A percentile compares a stretch with the other conserved stretches of the same genome.
phyloP scores from a whole-genome alignment of 2,797 vertebrate species.

The Poeciliopsis presidionis region DNA sequence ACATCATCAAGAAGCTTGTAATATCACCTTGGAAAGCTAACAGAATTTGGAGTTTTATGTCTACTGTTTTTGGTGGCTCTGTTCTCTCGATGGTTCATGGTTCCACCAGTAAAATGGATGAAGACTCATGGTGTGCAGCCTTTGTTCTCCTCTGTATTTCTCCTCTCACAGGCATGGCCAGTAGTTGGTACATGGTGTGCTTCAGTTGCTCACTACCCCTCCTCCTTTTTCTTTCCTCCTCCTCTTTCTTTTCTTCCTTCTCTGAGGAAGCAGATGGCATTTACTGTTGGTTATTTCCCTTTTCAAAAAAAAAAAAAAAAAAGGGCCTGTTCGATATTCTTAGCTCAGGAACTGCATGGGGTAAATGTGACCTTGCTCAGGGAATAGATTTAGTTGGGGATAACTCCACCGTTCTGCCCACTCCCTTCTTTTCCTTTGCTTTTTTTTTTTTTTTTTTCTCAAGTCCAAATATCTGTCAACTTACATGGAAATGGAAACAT shows the following conservation, averaged over 20 bases:
- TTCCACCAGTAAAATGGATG: conserved; percentile 48
- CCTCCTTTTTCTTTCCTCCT: conserved; percentile 48
- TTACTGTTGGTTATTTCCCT: conserved; percentile 72
- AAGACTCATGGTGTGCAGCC: conserved; percentile 15
- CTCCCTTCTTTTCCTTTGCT: not conserved
- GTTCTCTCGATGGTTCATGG: conserved; percentile 33
- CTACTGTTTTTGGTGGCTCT: conserved; percentile 17
- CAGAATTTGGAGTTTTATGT: conserved; percentile 15
- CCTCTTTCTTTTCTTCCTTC: conserved; percentile 68
- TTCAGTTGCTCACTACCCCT: conserved; percentile 59
- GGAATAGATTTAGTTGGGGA: conserved; percentile 49
- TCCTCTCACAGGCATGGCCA: conserved; percentile 66
- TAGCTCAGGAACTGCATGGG: conserved; percentile 57
- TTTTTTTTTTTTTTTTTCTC: not conserved
- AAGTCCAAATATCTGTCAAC: conserved; percentile 29
- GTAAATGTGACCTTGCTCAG: conserved; percentile 69
- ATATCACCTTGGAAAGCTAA: conserved; percentile 4
- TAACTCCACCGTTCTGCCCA: conserved; percentile 22
- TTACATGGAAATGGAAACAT: conserved; percentile 1
- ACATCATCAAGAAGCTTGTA: not conserved
- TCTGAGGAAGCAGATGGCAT: conserved; percentile 76
- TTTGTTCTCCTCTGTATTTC: conserved; percentile 65
- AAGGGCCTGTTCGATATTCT: conserved; percentile 70
- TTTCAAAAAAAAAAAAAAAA: conserved; percentile 48
- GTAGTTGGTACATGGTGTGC: conserved; percentile 74